Base-by-base conservation (phyloP, 1,140 invertebrate species). In the Maniola jurtina region DNA sequence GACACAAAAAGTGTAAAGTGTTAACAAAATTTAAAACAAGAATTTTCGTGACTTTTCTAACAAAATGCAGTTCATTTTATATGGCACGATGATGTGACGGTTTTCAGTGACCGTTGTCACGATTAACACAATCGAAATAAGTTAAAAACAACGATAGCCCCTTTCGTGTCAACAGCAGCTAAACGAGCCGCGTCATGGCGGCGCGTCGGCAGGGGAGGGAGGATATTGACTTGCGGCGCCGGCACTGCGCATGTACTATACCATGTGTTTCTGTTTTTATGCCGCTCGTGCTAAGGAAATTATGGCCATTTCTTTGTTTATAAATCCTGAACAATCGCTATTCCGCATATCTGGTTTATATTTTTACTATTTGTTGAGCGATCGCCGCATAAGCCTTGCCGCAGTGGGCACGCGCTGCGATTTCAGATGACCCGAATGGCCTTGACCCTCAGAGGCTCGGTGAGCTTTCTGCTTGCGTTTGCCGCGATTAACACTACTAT, bases 231-330 rank as follows among this genome's bases (percentile, higher is more conserved):
- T 88, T 77, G 86, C 77, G 77, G 64, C 75, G 80, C 73, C 83
- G 78, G 68, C 75, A 81, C 64, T 84, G 88, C 88, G 88, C 88
- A 90, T 88, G 84, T 81, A 79, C 78, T 79, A 79, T 81, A 81
- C 79, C 84, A 88, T 86, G 80, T 87, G 88, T 86, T 86, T 85
- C 82, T 89, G 86, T 87, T 89, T 86, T 86, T 81, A 84, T 80
- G 75, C 69, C 77, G 72, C 68, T 78, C 72, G 61, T 76, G 72
- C 65, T 76, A 80, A 81, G 73, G 75, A 82, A 83, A 81, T 79
- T 76, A 78, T 77, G 66, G 69, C 72, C 72, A 81, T 75, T 76
- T 67, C 73, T 76, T 78, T 75, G 69, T 77, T 73, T 73, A 74
- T 70, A 62, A 64, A 45, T 40, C 60, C 55, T 64, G 48, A 25